phyloP scores from a whole-genome alignment of 2,888 invertebrate genomes.

The Acanthosepion esculentum region DNA sequence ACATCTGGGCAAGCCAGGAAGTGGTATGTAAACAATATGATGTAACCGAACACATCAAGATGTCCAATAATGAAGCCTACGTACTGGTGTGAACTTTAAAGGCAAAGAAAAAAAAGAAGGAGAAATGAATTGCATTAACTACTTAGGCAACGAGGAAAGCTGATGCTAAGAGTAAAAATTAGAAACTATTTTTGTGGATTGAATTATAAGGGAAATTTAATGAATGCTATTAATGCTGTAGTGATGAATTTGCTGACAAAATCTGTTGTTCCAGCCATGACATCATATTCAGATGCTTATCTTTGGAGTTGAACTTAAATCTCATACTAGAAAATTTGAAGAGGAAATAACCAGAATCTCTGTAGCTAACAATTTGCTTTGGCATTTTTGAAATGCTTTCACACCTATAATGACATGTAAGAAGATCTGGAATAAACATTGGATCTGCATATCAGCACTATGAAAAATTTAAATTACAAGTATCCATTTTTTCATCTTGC shows the following conservation, averaged over 20 bases:
- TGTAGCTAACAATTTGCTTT: not conserved
- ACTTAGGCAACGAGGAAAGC: not conserved
- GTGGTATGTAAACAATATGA: conserved; percentile 9
- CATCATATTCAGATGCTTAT: not conserved
- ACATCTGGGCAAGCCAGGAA: conserved; percentile 8
- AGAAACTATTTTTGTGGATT: not conserved
- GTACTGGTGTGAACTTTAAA: not conserved
- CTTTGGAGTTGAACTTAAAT: not conserved
- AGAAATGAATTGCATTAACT: not conserved
- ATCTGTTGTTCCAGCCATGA: not conserved
- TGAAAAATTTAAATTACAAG: not conserved
- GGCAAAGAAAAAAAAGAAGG: not conserved
- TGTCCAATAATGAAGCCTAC: not conserved
- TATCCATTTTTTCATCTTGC: no score
- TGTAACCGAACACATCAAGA: conserved; percentile 6
- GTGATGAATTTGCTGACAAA: not conserved
- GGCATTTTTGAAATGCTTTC: not conserved
- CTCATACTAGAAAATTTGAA: not conserved
- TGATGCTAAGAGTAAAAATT: not conserved
- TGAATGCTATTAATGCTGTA: not conserved
- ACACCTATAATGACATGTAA: not conserved
- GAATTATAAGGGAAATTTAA: not conserved
- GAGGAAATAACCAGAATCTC: not conserved
- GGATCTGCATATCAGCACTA: not conserved
- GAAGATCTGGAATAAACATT: not conserved